Conservation (phyloP, 2,888 invertebrate species). For the Conus canariensis region DNA sequence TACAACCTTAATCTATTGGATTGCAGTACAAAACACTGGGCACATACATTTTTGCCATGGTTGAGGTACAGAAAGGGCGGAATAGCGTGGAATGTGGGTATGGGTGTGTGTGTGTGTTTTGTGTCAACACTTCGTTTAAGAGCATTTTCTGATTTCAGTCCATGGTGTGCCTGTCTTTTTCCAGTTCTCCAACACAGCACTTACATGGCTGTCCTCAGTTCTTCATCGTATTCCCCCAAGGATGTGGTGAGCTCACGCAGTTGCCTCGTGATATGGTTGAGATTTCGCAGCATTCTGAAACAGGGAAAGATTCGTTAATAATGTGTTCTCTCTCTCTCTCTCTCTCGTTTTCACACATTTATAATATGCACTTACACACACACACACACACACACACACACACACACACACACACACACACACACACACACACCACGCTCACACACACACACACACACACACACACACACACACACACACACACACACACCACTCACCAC, state of each 20-base stretch:
- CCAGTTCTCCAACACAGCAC: background rate
- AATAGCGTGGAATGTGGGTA: too few relatives aligned
- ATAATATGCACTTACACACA: background rate
- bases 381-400: constrained; percentile 23
- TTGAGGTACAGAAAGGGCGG: too few relatives aligned
- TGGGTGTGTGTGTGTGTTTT: background rate
- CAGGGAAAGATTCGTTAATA: background rate
- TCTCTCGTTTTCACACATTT: too few relatives aligned
- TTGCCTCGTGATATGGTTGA: background rate
- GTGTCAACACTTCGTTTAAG: background rate
- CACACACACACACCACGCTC: background rate
- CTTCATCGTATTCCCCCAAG: background rate
- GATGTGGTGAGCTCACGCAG: background rate
- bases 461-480: background rate
- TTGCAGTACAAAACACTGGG: too few relatives aligned
- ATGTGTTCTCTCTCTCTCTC: too few relatives aligned
- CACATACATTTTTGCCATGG: too few relatives aligned
- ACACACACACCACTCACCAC: background rate
- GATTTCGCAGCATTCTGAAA: background rate
- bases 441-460: constrained; percentile 17
- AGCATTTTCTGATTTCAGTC: too few relatives aligned
- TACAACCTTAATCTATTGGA: too few relatives aligned
- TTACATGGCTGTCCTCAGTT: background rate
- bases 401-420: background rate
- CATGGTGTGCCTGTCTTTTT: too few relatives aligned